Base-by-base conservation (phyloP, 2,888 invertebrate genomes). In the Thereva nobilitata region DNA sequence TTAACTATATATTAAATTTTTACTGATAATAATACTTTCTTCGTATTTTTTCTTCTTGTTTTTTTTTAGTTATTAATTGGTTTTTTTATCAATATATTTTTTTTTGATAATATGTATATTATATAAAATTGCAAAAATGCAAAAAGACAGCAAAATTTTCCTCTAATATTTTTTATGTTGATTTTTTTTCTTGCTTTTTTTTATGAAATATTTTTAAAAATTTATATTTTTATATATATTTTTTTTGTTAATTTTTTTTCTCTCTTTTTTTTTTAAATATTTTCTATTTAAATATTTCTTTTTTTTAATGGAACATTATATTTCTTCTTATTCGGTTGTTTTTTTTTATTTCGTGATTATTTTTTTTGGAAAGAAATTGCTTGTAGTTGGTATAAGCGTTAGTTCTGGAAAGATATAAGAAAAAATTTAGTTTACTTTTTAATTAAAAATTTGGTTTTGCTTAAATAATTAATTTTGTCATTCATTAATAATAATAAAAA, bases 121-220 rank as follows among this genome's bases (percentile, higher is more conserved):
- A 72, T 79, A 80, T 79, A 80, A 80, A 79, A 79, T 78, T 80
- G 80, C 80, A 79, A 79, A 70, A 80, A 80, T 80, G 80, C 80
- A 79, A 79, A 80, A 68, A 79, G 78, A 76, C 76, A 77, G 78
- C 76, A 78, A 78, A 77, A 75, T 73, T 75, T 53, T 73, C 68
- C 68, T 67, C 67, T 72, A 59, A 66, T 73, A 72, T 70, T 68
- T 70, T 23, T 73, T 71, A 71, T 68, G 69, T 65, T 47, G 52
- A 45, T 70, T 61, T 68, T 68, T 71, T 67, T 63, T 49, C 10
- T 35, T 67, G 61, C 42, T 49, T 34, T 67, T 49, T 67, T 67
- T 55, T 56, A 65, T 12, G 59, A 61, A 61, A 61, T 54, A 38
- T 34, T 49, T 66, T 63, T 52, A 61, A 55, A 53, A 63, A 59